Base-by-base conservation (phyloP, 1,140 invertebrate genomes). In the Olivierus martensii region DNA sequence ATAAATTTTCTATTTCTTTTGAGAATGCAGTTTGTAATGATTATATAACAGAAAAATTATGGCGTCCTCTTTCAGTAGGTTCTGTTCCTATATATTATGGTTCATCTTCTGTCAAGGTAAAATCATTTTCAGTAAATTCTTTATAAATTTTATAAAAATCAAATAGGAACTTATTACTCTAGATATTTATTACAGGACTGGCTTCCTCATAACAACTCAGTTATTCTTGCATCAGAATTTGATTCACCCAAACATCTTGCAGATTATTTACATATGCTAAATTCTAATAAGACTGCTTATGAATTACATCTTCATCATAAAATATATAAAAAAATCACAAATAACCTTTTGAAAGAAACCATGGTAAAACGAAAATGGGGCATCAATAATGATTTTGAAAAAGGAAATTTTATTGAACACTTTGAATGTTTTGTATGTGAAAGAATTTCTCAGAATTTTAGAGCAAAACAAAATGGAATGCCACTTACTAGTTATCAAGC, bases 41-140 rank as follows among this genome's bases (percentile, higher is more conserved):
- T 72, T 92, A 92, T 65, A 79, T 91, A 3, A 89, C 87, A 3
- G 88, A 92, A 69, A 92, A 92, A 64, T 73, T 89, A 41, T 91
- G 85, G 86, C 71, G 86, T 14, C 80, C 86, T 0, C 71, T 91
- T 15, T 75, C 78, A 48, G 72, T 81, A 10, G 87, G 87, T 3
- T 77, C 79, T 22, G 75, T 91, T 42, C 87, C 87, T 14, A 77
- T 91, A 60, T 87, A 88, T 63, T 78, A 81, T 65, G 87, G 86
- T 9, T 85, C 86, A 1, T 79, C 82, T 10, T 75, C 72, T 42
- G 68, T 80, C 18, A 42, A 75, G 69, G 43, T 42, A 55, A 44
- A 22, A 49, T 6, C n/a, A n/a, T n/a, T 18, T 42, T 21, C 28
- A 51, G 39, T 51, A 44, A 22, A 4, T 51, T 41, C 50, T 55